phyloP scores from a whole-genome alignment of 2,888 invertebrate genomes.

The Dicycla oo region DNA sequence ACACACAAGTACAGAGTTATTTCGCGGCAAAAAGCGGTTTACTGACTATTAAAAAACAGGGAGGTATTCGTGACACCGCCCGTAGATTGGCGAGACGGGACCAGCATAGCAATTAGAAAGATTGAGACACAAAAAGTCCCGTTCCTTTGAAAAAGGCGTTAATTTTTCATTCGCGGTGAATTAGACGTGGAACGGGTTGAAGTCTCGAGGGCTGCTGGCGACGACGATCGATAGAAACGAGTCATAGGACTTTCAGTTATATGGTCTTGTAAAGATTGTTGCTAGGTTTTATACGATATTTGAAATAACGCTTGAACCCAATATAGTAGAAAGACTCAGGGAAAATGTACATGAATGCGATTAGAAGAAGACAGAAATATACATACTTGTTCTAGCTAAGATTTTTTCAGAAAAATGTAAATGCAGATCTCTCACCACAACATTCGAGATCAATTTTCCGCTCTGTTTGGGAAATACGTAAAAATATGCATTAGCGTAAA shows the following conservation, averaged over 20 bases:
- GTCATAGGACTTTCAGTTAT: slow-evolving; percentile 55
- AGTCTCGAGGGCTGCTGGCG: slow-evolving; percentile 60
- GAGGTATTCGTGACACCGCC: slow-evolving; percentile 50
- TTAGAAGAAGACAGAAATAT: neutral
- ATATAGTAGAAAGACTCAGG: neutral
- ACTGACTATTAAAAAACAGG: slow-evolving; percentile 66
- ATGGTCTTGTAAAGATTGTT: slow-evolving; percentile 36
- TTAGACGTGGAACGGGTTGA: slow-evolving; percentile 67
- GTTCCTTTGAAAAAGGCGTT: slow-evolving; percentile 68
- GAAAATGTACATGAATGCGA: neutral
- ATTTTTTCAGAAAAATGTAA: neutral
- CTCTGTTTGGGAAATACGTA: slow-evolving; percentile 16
- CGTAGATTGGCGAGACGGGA: slow-evolving; percentile 63
- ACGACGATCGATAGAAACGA: slow-evolving; percentile 60
- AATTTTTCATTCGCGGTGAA: slow-evolving; percentile 74
- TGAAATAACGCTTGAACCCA: neutral
- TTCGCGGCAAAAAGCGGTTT: slow-evolving; percentile 68
- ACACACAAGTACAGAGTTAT: slow-evolving; percentile 53
- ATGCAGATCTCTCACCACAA: neutral
- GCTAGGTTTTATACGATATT: slow-evolving; percentile 9
- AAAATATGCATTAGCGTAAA: slow-evolving; percentile 27
- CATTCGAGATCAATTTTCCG: slow-evolving; percentile 32
- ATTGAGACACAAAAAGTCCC: slow-evolving; percentile 71
- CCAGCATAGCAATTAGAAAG: slow-evolving; percentile 72
- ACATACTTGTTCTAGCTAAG: neutral